Conservation (phyloP, 2,113 vertebrate species). For the Phalacrocorax aristotelis region DNA sequence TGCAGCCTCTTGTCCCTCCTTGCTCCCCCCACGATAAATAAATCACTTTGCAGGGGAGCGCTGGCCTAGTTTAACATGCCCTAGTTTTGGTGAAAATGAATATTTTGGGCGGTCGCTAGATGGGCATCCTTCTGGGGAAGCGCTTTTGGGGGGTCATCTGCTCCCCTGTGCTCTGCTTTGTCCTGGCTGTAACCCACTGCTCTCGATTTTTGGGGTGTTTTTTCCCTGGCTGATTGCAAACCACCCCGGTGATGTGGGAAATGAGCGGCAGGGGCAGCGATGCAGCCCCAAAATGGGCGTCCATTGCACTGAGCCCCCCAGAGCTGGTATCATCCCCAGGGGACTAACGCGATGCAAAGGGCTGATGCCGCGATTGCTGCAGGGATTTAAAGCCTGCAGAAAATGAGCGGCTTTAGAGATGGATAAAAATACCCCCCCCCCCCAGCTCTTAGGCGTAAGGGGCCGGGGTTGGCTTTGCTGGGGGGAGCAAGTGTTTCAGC, state of each 20-base stretch:
- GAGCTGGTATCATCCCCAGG: fast-evolving
- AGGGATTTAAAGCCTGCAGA: background rate
- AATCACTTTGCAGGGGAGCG: constrained; percentile 38
- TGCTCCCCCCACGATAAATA: background rate
- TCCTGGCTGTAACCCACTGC: background rate
- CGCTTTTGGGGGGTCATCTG: background rate
- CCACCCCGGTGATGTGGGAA: background rate
- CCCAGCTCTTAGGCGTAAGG: background rate
- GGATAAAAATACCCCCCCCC: background rate
- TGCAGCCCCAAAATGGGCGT: background rate
- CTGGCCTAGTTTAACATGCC: constrained; percentile 55
- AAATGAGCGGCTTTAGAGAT: background rate
- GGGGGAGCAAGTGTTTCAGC: background rate
- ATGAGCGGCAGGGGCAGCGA: background rate
- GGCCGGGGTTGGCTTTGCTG: background rate
- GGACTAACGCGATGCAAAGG: fast-evolving
- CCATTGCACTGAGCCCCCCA: background rate
- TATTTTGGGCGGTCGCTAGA: constrained; percentile 39
- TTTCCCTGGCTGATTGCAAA: background rate
- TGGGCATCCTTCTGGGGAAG: background rate
- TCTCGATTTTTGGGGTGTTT: background rate
- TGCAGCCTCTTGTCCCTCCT: background rate
- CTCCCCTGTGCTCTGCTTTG: background rate
- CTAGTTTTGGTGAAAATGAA: background rate
- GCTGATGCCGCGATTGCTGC: fast-evolving